A percentile compares a stretch with the other conserved stretches of the same genome.
These are phyloP conservation scores for Tenebrio molitor DNA, from an alignment of 1,140 invertebrate species.

Conservation along the genomic window DNA sequence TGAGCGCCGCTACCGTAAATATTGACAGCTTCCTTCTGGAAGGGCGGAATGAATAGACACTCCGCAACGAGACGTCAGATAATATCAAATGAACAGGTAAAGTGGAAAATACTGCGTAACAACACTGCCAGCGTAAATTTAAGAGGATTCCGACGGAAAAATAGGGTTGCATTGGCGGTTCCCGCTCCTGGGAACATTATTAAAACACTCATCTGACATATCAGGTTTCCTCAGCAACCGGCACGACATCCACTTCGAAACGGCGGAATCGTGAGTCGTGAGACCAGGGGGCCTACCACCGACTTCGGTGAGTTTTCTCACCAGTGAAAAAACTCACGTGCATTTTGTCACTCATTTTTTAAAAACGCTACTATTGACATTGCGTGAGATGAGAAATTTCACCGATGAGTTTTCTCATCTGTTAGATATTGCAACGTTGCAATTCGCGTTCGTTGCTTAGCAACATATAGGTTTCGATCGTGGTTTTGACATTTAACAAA, in stretches of 20 bases:
- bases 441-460: too few relatives aligned
- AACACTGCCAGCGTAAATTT: conserved; percentile 15
- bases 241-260: conserved; percentile 29
- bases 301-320: too few relatives aligned
- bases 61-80: conserved; percentile 2
- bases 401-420: too few relatives aligned
- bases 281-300: too few relatives aligned
- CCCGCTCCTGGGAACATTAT: conserved; percentile 5
- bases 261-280: conserved; percentile 23
- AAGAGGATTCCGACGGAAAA: conserved; percentile 24
- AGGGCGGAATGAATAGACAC: conserved; percentile 4
- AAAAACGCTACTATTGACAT: too few relatives aligned
- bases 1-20: conserved; percentile 15
- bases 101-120: conserved; percentile 6
- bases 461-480: too few relatives aligned
- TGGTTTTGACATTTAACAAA: too few relatives aligned
- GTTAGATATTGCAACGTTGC: too few relatives aligned
- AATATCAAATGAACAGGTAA: conserved; percentile 25
- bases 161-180: background rate
- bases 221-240: conserved; percentile 28
- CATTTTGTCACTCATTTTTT: too few relatives aligned
- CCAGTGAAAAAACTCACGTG: too few relatives aligned
- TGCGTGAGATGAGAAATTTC: too few relatives aligned
- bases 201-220: conserved; percentile 33
- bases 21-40: background rate